Evolutionary conservation across 2,797 vertebrate species (phyloP).

Genomic region (Cyprinella venusta): DNA sequence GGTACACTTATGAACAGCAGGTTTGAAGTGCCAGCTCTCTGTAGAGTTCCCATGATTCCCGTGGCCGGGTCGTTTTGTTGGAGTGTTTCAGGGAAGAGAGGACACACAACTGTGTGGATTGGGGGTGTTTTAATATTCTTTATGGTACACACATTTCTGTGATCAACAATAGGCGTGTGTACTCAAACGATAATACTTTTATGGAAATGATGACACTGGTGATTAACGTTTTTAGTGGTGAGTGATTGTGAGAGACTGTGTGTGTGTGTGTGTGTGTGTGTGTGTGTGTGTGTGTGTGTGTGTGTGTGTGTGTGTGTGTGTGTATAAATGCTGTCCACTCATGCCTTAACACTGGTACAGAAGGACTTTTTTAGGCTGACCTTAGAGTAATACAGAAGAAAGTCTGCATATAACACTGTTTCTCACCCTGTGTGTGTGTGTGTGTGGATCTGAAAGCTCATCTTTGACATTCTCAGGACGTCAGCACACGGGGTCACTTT

Average conservation of each 20-base stretch:
- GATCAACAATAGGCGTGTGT: conserved; percentile 21
- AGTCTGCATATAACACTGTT: conserved; percentile 17
- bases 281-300: conserved; percentile 1
- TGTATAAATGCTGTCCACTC: neutral
- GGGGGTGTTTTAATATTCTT: conserved; percentile 22
- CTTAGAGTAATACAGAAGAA: neutral
- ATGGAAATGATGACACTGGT: conserved; percentile 42
- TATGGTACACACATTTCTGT: conserved; percentile 12
- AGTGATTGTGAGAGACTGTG: neutral
- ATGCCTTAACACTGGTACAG: conserved; percentile 46
- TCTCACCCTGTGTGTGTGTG: conserved; percentile 20
- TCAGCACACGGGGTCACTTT: conserved; percentile 41
- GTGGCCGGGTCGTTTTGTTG: neutral
- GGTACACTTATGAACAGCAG: conserved; percentile 7
- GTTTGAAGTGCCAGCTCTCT: conserved; percentile 25
- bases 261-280: neutral
- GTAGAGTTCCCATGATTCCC: neutral
- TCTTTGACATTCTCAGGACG: conserved; percentile 48
- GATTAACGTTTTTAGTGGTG: conserved; percentile 34
- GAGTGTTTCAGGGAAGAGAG: neutral
- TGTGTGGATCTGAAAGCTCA: conserved; percentile 24
- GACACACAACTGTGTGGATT: conserved; percentile 1
- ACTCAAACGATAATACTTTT: conserved; percentile 39
- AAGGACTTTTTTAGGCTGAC: neutral
- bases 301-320: conserved; percentile 7